Conservation (phyloP, 2,113 vertebrate species). For the Dasyornis broadbenti region DNA sequence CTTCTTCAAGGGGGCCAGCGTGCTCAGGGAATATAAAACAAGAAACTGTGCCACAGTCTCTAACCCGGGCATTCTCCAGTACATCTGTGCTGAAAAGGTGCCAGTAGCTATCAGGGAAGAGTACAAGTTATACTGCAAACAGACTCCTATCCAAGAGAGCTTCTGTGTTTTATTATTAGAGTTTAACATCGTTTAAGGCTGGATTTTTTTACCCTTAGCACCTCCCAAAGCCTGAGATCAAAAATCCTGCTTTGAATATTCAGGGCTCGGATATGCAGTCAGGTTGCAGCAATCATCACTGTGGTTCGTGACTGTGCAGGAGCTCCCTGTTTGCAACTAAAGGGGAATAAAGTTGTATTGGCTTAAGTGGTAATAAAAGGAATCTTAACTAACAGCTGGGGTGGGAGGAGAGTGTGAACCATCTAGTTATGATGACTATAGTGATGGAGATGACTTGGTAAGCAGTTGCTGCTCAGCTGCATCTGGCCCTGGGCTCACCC, state of each 20-base stretch:
- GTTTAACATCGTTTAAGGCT: background rate
- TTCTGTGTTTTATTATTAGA: background rate
- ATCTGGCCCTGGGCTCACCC: background rate
- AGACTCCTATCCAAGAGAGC: background rate
- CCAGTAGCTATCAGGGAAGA: background rate
- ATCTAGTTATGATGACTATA: background rate
- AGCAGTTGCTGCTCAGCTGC: background rate
- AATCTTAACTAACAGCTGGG: background rate
- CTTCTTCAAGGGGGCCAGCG: background rate
- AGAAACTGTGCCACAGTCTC: background rate
- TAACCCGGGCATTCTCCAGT: background rate
- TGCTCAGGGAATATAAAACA: background rate
- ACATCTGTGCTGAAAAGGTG: background rate
- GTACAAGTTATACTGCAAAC: background rate
- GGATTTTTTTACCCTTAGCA: background rate
- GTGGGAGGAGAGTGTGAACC: background rate
- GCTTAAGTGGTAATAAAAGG: background rate
- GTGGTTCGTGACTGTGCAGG: background rate
- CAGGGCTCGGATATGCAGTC: fast-evolving
- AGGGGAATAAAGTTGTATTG: background rate
- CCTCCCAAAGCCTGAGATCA: background rate
- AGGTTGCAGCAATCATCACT: background rate
- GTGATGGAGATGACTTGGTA: background rate
- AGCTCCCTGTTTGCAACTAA: background rate
- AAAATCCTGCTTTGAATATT: background rate